Base-by-base conservation (phyloP, 2,888 invertebrate species). In the Polydrusus cervinus region DNA sequence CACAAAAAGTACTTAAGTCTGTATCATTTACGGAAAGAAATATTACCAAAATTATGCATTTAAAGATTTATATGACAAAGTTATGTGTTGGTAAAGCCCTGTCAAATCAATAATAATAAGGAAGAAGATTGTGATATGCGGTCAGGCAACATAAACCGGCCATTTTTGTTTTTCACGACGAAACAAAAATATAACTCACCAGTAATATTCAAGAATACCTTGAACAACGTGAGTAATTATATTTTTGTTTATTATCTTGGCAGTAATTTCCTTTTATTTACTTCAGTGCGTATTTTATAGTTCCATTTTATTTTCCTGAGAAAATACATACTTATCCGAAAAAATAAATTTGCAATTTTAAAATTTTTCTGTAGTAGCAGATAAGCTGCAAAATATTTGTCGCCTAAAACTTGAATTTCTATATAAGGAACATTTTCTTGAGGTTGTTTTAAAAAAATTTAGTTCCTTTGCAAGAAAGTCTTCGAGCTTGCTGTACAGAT, bases 101-200 rank as follows among this genome's bases (percentile, higher is more conserved):
- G 76, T 76, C 76, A 71, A 76, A 68, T 72, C 65, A 72, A 72
- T 76, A 72, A 76, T 69, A 72, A 76, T 76, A 76, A 76, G 76
- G 72, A 76, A 76, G 73, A 76, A 51, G 47, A 38, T 49, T 55
- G 68, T 62, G 68, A 51, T 73, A 67, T 67, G 73, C 43, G 73
- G 68, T 62, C 34, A 62, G 60, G 20, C 62, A 53, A 62, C 65
- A 67, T 55, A 71, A 71, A 71, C 47, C 71, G 9, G 64, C 16
- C 57, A 71, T 53, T 64, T 43, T 51, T 65, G 45, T 65, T 55
- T 66, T 72, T 34, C 49, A 38, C 25, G 16, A 55, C 20, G 18
- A 53, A 67, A 45, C 11, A 66, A 61, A 72, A 72, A 72, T 62
- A 51, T 72, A 66, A 66, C 38, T 53, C 30, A 60, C 49, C 40